Base-by-base conservation (phyloP, 2,113 vertebrate species). In the Galemys pyrenaicus region DNA sequence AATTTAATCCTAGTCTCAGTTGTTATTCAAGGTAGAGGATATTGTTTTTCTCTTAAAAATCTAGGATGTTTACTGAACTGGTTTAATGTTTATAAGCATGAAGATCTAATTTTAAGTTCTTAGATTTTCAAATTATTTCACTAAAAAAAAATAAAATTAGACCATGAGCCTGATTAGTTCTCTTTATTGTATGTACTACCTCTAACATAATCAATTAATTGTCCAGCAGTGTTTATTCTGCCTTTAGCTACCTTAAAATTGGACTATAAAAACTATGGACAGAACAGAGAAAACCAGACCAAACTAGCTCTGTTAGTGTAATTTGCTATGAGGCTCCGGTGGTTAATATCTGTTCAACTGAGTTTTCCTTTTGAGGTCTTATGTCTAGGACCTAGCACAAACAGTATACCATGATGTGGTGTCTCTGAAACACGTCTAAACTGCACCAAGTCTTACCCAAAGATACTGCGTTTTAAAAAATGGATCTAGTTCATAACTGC, bases 1-100 rank as follows among this genome's bases (percentile, higher is more conserved):
- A 84, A 96, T 58, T 75, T 97, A 67, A 94, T 91, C 56, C 77
- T 67, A 19, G 20, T 75, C 46, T 87, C 30, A 67, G 32, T 94
- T 96, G 86, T 90, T 96, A 44, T 81, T 96, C 90, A 89, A 74
- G 93, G 68, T 78, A 77, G 73, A 94, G 35, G 67, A 15, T 88
- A n/a, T 95, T 97, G 3, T 71, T 94, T 97, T 79, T 58, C 32
- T 68, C 67, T 46, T 41, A 75, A 65, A 85, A 91, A 65, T 70
- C 58, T 85, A 65, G 56, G 22, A 4, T 64, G 51, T 87, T 87
- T 95, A 67, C 87, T 90, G 77, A 82, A 62, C 32, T 87, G 5
- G 6, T 60, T 51, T 92, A 65, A 68, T 88, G 71, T 88, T 79
- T 94, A 54, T 80, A 70, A 85, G 35, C 41, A 85, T 85, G 51